Conservation (phyloP, 2,888 invertebrate species). For the Flexamia atlantica region DNA sequence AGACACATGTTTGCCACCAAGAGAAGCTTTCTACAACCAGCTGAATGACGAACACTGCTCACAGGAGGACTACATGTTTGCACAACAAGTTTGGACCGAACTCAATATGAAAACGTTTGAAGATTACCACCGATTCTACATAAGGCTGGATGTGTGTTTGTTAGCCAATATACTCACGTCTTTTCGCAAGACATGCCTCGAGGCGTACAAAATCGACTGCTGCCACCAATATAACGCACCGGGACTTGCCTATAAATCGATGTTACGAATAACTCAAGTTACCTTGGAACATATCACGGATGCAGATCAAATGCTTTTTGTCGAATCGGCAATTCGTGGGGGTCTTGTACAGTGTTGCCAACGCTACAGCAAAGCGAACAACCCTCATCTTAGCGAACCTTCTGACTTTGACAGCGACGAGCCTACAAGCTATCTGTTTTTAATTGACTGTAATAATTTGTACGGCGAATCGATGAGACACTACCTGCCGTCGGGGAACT, state of each 20-base stretch:
- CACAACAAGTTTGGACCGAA: background rate
- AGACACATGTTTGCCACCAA: background rate
- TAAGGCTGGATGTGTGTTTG: background rate
- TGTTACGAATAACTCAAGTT: background rate
- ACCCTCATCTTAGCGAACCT: background rate
- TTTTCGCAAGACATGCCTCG: background rate
- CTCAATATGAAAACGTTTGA: background rate
- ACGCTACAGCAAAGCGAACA: background rate
- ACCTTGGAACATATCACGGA: background rate
- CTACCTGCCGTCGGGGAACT: background rate
- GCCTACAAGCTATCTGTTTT: background rate
- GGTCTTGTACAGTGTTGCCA: background rate
- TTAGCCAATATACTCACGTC: background rate
- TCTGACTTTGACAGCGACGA: background rate
- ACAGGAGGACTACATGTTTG: background rate
- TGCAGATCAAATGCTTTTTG: background rate
- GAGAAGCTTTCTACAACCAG: constrained; percentile 6
- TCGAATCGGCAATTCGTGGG: background rate
- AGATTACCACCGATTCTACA: background rate
- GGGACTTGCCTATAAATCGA: background rate
- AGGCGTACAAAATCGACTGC: background rate
- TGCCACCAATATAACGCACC: background rate
- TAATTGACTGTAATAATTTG: background rate
- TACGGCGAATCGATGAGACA: background rate
- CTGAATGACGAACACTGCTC: background rate